Percentiles rank a stretch among this genome's conserved stretches.
phyloP scores from a whole-genome alignment of 2,888 invertebrate genomes.

The Linnaemya tessellans region DNA sequence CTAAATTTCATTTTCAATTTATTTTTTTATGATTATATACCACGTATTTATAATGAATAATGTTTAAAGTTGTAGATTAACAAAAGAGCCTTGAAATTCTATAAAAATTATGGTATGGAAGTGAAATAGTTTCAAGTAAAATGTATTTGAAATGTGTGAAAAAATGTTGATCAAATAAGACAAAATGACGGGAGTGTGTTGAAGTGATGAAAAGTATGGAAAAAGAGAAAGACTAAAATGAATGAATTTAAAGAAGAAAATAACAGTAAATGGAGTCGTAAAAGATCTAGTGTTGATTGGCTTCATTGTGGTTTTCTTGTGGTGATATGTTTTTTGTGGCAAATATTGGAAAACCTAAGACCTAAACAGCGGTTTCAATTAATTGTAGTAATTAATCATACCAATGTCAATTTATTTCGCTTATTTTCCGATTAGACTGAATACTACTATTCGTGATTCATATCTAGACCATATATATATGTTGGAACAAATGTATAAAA shows the following conservation, averaged over 20 bases:
- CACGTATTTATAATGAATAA: slow-evolving; percentile 33
- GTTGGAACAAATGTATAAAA: slow-evolving; percentile 17
- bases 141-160: slow-evolving; percentile 38
- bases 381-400: slow-evolving; percentile 50
- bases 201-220: slow-evolving; percentile 41
- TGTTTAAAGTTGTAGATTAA: not conserved
- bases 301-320: slow-evolving; percentile 29
- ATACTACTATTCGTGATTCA: slow-evolving; percentile 7
- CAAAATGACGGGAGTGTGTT: slow-evolving; percentile 55
- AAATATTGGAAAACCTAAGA: slow-evolving; percentile 24
- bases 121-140: slow-evolving; percentile 8
- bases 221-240: slow-evolving; percentile 32
- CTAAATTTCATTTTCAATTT: slow-evolving; percentile 50
- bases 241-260: slow-evolving; percentile 44
- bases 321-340: not conserved
- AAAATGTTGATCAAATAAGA: slow-evolving; percentile 35
- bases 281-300: slow-evolving; percentile 32
- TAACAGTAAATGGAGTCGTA: slow-evolving; percentile 50
- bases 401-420: slow-evolving; percentile 18
- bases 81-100: not conserved
- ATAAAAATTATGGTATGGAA: slow-evolving; percentile 8
- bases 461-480: not conserved
- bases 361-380: slow-evolving; percentile 15
- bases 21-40: slow-evolving; percentile 55
- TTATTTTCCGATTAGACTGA: slow-evolving; percentile 13